These are phyloP conservation scores for Bettongia penicillata DNA, from an alignment of 2,113 vertebrate species.

Conservation along the genomic window DNA sequence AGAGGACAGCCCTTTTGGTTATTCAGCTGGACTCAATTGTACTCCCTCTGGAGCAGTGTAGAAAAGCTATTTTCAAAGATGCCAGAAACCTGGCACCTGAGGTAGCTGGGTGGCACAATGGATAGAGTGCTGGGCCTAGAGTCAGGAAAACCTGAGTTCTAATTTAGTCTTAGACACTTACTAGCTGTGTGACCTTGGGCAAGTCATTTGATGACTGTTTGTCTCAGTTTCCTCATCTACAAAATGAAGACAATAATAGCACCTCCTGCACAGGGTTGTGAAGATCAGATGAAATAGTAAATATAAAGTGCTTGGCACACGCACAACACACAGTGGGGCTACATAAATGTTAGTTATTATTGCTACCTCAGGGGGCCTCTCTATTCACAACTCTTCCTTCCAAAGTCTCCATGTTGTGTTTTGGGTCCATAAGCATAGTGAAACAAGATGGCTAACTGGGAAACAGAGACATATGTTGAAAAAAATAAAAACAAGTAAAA, in stretches of 20 bases:
- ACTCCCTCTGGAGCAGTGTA: not conserved
- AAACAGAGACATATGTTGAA: slow-evolving; percentile 5
- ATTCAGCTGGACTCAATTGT: not conserved
- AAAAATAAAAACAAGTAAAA: slow-evolving; percentile 22
- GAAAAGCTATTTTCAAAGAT: not conserved
- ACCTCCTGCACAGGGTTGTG: no score
- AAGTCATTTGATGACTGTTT: not conserved
- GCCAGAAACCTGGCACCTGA: not conserved
- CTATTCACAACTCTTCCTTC: not conserved
- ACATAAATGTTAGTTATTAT: not conserved
- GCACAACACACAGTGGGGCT: not conserved
- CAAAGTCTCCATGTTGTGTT: not conserved
- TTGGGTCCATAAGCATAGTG: not conserved
- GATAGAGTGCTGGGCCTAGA: not conserved
- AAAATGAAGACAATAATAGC: not conserved
- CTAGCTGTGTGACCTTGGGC: not conserved
- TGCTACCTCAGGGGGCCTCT: not conserved
- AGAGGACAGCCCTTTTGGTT: not conserved
- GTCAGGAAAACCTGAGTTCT: not conserved
- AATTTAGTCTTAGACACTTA: not conserved
- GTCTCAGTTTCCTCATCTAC: not conserved
- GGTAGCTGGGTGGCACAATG: not conserved
- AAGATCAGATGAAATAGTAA: not conserved
- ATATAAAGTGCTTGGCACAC: no score
- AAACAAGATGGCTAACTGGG: slow-evolving; percentile 12